Conservation (phyloP, 2,113 vertebrate genomes). For the Passer domesticus region DNA sequence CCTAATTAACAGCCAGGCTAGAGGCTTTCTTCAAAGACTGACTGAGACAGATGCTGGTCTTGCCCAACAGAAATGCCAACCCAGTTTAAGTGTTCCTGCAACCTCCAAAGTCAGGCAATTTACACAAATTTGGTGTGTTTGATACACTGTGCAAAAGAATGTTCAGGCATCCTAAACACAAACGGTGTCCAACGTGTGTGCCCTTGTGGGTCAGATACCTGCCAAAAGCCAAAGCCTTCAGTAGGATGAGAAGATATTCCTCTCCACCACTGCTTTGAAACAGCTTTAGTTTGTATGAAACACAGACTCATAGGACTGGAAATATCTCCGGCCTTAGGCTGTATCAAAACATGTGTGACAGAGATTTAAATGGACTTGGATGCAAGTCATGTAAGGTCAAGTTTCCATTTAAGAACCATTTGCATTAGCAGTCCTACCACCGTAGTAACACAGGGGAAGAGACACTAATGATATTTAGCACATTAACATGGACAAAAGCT, state of each 20-base stretch:
- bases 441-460: background rate
- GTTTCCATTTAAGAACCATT: slow-evolving; percentile 30
- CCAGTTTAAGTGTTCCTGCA: background rate
- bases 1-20: background rate
- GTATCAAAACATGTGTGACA: slow-evolving; percentile 54
- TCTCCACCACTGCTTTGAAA: background rate
- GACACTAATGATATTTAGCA: slow-evolving; percentile 2
- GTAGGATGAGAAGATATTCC: background rate
- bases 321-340: slow-evolving; percentile 22
- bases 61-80: background rate
- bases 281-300: slow-evolving; percentile 5
- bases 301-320: slow-evolving; percentile 3
- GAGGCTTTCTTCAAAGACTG: background rate
- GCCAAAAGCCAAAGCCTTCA: background rate
- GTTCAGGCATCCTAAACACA: background rate
- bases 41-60: background rate
- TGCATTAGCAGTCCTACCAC: slow-evolving; percentile 20
- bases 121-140: background rate
- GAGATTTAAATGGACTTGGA: slow-evolving; percentile 66
- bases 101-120: background rate
- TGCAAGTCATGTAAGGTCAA: slow-evolving; percentile 57
- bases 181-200: accelerated
- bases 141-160: background rate
- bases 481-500: slow-evolving; percentile 20
- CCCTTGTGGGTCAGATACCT: background rate